Base-by-base conservation (phyloP, 2,797 vertebrate species). In the Simalia tracyae region DNA sequence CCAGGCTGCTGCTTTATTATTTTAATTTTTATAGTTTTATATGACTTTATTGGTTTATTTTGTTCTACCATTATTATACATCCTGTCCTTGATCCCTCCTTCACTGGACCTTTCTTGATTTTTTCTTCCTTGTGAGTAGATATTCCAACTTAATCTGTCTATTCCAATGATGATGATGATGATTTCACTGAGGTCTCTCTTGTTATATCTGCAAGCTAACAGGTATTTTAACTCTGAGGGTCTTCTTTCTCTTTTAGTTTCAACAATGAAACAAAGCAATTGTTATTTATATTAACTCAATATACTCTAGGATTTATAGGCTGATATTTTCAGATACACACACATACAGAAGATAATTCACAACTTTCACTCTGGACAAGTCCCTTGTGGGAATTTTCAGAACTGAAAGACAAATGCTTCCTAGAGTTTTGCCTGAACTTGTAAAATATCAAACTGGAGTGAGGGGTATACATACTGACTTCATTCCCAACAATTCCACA, bases 301-400 rank as follows among this genome's bases (percentile, higher is more conserved):
- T 87, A 86, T 54, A 56, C 24, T 64, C 19, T n/a, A 28, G 46
- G 64, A 46, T 7, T 12, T n/a, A 84, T n/a, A 19, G 60, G 10
- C 7, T 85, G 87, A 64, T 68, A 63, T 66, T 92, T 59, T 85
- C 54, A 64, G 42, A 90, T 68, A 81, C 81, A 90, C 56, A 57
- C 54, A 87, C 72, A 84, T 92, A 90, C 63, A 87, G 87, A 56
- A 22, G 57, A 90, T 92, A 68, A 90, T 57, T 92, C 59, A 64
- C 46, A 64, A 42, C 31, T 90, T 87, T 92, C 57, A 90, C 26
- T 56, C n/a, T 57, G 31, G 31, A 92, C 42, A 28, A 12, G 26
- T n/a, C 50, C 66, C 50, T 19, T 8, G 24, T 68, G 66, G 57
- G 31, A 6, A 81, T 54, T 90, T 26, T 26, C 12, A 64, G 72